A percentile compares a stretch with the other conserved stretches of the same genome.
Evolutionary conservation across 2,888 invertebrate species (phyloP).

Genomic region (Marasmarcha lunaedactyla): DNA sequence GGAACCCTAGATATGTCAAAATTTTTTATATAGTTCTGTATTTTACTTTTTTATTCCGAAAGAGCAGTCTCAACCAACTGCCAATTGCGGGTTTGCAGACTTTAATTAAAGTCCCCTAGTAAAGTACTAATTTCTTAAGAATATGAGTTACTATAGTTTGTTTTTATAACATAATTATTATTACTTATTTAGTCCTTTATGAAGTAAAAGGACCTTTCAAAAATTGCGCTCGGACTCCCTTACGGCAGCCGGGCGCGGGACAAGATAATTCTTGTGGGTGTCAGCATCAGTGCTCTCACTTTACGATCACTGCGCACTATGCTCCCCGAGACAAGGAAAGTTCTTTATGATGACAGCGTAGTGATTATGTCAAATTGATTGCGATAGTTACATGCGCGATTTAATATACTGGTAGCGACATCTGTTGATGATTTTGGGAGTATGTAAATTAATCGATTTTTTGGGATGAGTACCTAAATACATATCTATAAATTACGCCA

Average conservation of each 20-base stretch:
- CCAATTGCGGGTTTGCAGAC: too few species aligned
- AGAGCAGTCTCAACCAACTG: too few species aligned
- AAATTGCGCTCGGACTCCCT: conserved; percentile 80
- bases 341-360: rapidly evolving
- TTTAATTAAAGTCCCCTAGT: too few species aligned
- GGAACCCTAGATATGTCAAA: too few species aligned
- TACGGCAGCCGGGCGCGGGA: conserved; percentile 70
- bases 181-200: conserved; percentile 41
- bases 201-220: conserved; percentile 81
- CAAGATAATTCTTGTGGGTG: conserved; percentile 69
- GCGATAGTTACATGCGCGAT: conserved; percentile 28
- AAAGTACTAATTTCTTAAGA: too few species aligned
- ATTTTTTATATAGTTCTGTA: too few species aligned
- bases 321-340: conserved; percentile 89
- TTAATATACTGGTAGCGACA: conserved; percentile 32
- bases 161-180: too few species aligned
- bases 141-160: too few species aligned
- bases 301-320: conserved; percentile 86
- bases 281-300: conserved; percentile 90
- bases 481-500: too few species aligned
- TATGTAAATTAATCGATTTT: too few species aligned
- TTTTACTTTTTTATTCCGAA: too few species aligned
- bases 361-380: conserved; percentile 7
- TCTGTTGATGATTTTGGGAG: conserved; percentile 25
- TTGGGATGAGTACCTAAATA: too few species aligned